Base-by-base conservation (phyloP, 2,888 invertebrate genomes). In the Parelbella ahira region DNA sequence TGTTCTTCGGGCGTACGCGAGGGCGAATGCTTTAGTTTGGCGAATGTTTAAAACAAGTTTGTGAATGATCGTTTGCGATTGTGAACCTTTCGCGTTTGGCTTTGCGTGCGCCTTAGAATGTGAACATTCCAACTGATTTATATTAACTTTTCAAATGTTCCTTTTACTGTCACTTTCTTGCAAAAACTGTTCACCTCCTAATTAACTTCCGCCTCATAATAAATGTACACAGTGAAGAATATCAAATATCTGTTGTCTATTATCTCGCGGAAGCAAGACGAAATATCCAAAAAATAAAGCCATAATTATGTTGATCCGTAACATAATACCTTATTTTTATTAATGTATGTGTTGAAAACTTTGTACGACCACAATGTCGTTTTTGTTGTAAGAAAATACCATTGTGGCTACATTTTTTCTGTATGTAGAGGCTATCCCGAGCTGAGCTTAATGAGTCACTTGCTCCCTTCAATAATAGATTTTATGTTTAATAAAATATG, bases 81-180 rank as follows among this genome's bases (percentile, higher is more conserved):
- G 63, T 58, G 62, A 62, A 60, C 29, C 12, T 38, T 47, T 58
- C 23, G 49, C 59, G 48, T 67, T 68, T 66, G 59, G 59, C 68
- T 75, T 72, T 65, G 68, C 68, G 73, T 75, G 69, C 75, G 75
- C 72, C 73, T 62, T 42, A 47, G 44, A 56, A 58, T 60, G 54
- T 63, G 58, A 54, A 53, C 37, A 20, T 5, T 23, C 4, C 3
- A 7, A 4, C n/a, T 9, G n/a, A 5, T 10, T 8, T 15, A 6
- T 23, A 23, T 3, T 9, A 15, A 15, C 15, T 15, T 15, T 15
- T 15, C 15, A 15, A 15, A n/a, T n/a, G n/a, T n/a, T n/a, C n/a
- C n/a, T n/a, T n/a, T n/a, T n/a, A n/a, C n/a, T n/a, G n/a, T n/a
- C n/a, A n/a, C n/a, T n/a, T n/a, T n/a, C n/a, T n/a, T n/a, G n/a